These are phyloP conservation scores for Creontiades dilutus DNA, from an alignment of 2,888 invertebrate species.

Conservation along the genomic window DNA sequence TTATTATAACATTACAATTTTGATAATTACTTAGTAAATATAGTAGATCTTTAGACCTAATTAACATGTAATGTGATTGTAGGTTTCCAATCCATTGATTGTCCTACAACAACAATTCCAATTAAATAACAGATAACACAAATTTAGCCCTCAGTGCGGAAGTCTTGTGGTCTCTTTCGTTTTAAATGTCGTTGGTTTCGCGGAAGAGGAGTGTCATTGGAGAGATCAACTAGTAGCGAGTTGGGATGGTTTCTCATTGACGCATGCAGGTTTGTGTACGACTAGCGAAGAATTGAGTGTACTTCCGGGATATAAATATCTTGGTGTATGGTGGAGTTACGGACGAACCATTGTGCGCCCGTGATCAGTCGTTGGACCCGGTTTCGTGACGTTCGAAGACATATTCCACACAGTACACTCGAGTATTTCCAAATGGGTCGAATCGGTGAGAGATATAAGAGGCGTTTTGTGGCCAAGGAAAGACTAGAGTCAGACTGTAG, in stretches of 20 bases:
- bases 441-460: no score
- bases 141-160: no score
- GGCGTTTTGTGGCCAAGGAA: no score
- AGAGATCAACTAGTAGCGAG: not conserved
- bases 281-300: not conserved
- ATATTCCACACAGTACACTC: not conserved
- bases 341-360: conserved; percentile 4
- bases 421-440: not conserved
- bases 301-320: not conserved
- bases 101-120: no score
- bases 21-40: no score
- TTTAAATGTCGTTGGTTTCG: conserved; percentile 4
- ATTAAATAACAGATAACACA: no score
- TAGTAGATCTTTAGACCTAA: no score
- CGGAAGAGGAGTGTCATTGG: not conserved
- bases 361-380: not conserved
- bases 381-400: not conserved
- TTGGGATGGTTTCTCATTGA: no score
- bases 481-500: no score
- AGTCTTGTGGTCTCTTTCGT: not conserved
- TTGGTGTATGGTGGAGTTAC: not conserved
- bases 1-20: no score
- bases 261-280: not conserved
- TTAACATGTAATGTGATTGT: no score
- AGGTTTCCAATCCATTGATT: no score